Conservation (phyloP, 2,797 vertebrate genomes). For the Sebastes hubbsi region DNA sequence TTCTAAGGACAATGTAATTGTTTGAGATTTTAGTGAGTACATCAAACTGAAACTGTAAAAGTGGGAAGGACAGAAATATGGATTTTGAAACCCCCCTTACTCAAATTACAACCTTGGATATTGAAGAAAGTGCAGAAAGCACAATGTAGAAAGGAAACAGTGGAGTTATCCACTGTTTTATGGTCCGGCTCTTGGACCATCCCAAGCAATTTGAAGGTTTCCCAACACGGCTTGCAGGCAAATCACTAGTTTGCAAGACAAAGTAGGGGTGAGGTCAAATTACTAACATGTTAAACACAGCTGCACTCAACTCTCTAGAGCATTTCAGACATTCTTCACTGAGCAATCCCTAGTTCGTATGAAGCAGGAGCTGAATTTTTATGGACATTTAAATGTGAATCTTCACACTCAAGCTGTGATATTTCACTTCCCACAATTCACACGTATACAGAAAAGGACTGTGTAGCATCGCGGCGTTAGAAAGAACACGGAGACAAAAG, state of each 20-base stretch:
- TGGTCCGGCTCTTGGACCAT: neutral
- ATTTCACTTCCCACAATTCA: slow-evolving; percentile 9
- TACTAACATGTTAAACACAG: neutral
- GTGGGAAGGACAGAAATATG: neutral
- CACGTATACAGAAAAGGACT: neutral
- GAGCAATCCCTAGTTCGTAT: neutral
- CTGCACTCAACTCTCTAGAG: neutral
- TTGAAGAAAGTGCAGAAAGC: neutral
- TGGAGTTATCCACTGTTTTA: neutral
- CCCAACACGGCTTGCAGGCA: slow-evolving; percentile 14
- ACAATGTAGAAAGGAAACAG: neutral
- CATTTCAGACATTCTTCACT: neutral
- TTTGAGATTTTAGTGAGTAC: too few species aligned
- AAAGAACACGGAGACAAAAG: neutral
- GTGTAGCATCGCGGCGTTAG: neutral
- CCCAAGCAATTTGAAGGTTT: slow-evolving; percentile 2
- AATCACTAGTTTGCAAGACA: slow-evolving; percentile 49
- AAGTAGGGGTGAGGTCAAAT: slow-evolving; percentile 1
- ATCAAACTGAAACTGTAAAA: neutral
- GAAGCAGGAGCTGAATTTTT: neutral
- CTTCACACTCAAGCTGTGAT: neutral
- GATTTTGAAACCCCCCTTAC: neutral
- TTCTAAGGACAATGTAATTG: too few species aligned
- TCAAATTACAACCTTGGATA: neutral
- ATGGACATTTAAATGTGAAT: neutral